phyloP scores from a whole-genome alignment of 2,888 invertebrate genomes.

The Pardosa pseudoannulata region DNA sequence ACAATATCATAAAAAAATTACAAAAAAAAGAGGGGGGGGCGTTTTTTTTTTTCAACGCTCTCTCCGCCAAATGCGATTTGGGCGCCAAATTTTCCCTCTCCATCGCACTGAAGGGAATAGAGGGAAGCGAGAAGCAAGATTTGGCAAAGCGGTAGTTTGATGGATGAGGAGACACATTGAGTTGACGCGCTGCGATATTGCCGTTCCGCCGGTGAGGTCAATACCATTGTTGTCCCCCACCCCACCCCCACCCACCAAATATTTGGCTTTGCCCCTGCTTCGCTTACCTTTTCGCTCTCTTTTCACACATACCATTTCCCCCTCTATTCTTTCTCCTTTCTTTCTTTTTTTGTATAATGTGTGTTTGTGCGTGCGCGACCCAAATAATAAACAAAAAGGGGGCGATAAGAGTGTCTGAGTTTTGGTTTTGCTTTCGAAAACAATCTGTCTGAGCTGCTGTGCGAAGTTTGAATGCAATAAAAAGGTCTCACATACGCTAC shows the following conservation, averaged over 20 bases:
- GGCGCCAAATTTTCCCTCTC: slow-evolving; percentile 47
- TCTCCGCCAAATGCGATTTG: slow-evolving; percentile 46
- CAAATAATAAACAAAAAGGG: neutral
- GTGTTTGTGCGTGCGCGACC: neutral
- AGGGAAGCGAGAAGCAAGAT: slow-evolving; percentile 39
- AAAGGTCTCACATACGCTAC: too few species aligned
- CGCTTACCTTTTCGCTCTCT: slow-evolving; percentile 43
- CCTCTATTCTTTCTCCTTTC: neutral
- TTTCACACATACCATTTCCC: neutral
- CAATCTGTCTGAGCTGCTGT: slow-evolving; percentile 8
- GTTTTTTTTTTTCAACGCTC: too few species aligned
- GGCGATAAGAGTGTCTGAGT: neutral
- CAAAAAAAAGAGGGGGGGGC: too few species aligned
- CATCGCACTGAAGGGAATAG: neutral
- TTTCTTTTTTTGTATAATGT: neutral
- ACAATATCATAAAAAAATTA: too few species aligned
- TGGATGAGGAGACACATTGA: slow-evolving; percentile 73
- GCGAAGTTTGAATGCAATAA: too few species aligned
- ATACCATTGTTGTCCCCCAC: slow-evolving; percentile 61
- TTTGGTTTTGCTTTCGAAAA: slow-evolving; percentile 17
- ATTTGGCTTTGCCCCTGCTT: slow-evolving; percentile 57
- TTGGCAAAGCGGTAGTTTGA: slow-evolving; percentile 58
- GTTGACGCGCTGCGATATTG: slow-evolving; percentile 69
- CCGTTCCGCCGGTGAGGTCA: slow-evolving; percentile 55
- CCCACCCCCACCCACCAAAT: slow-evolving; percentile 32